Conservation (phyloP, 2,888 invertebrate genomes). For the Therioaphis trifolii region DNA sequence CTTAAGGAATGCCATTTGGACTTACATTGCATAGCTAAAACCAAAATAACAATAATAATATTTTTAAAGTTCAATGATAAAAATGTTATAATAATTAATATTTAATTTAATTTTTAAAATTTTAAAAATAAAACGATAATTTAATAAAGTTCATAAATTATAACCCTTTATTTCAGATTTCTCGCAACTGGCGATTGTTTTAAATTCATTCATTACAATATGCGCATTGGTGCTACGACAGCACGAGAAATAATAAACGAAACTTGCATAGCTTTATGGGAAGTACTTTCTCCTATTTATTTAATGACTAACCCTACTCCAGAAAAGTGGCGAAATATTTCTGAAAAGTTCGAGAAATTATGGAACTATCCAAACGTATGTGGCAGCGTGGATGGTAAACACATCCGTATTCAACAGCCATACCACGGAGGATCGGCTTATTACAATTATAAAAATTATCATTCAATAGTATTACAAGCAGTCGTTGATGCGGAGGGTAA, state of each 20-base stretch:
- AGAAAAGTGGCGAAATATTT: no score
- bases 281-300: slow-evolving; percentile 53
- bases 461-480: no score
- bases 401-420: slow-evolving; percentile 43
- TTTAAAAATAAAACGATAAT: slow-evolving; percentile 13
- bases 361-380: no score
- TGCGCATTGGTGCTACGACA: slow-evolving; percentile 57
- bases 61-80: slow-evolving; percentile 1
- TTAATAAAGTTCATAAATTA: slow-evolving; percentile 12
- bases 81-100: slow-evolving; percentile 19
- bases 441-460: no score
- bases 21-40: slow-evolving; percentile 62
- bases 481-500: no score
- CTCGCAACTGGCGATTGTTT: slow-evolving; percentile 48
- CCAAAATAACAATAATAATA: slow-evolving; percentile 41
- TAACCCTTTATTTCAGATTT: slow-evolving; percentile 51
- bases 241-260: slow-evolving; percentile 58
- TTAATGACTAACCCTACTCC: no score
- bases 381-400: no score
- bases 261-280: slow-evolving; percentile 43
- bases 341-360: no score
- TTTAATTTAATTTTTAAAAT: background rate
- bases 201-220: slow-evolving; percentile 59
- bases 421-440: slow-evolving; percentile 13
- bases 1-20: slow-evolving; percentile 60